These are phyloP conservation scores for Tetrapedia diversipes DNA, from an alignment of 2,888 invertebrate species.

Conservation along the genomic window DNA sequence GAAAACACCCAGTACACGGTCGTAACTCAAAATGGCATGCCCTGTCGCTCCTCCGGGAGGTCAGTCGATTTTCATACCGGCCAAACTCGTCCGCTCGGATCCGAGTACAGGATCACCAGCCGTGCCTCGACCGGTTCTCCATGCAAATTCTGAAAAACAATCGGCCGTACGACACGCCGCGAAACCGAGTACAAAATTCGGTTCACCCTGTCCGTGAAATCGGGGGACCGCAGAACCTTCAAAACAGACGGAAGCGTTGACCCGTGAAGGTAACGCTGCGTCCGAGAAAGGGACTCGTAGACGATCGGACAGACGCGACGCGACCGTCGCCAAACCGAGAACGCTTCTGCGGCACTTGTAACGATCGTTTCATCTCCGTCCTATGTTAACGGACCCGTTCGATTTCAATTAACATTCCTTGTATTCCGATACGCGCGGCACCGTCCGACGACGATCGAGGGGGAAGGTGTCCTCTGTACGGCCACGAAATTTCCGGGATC, in stretches of 20 bases:
- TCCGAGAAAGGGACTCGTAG: neutral
- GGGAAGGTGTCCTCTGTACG: slow-evolving; percentile 37
- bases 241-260: neutral
- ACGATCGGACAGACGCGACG: neutral
- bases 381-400: neutral
- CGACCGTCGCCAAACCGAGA: neutral
- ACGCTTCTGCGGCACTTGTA: slow-evolving; percentile 3
- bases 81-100: slow-evolving; percentile 71
- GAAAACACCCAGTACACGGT: slow-evolving; percentile 70
- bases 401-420: slow-evolving; percentile 34
- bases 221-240: slow-evolving; percentile 35
- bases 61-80: slow-evolving; percentile 77
- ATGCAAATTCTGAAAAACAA: slow-evolving; percentile 64
- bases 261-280: neutral
- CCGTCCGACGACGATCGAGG: neutral
- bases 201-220: slow-evolving; percentile 34
- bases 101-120: slow-evolving; percentile 59
- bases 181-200: slow-evolving; percentile 34
- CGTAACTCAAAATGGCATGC: slow-evolving; percentile 69
- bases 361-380: neutral
- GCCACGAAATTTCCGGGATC: slow-evolving; percentile 62
- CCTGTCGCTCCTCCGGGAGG: slow-evolving; percentile 69
- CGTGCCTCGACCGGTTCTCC: slow-evolving; percentile 60
- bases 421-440: neutral
- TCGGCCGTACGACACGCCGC: slow-evolving; percentile 54